phyloP scores from a whole-genome alignment of 2,888 invertebrate species.

The Erebia aethiops region DNA sequence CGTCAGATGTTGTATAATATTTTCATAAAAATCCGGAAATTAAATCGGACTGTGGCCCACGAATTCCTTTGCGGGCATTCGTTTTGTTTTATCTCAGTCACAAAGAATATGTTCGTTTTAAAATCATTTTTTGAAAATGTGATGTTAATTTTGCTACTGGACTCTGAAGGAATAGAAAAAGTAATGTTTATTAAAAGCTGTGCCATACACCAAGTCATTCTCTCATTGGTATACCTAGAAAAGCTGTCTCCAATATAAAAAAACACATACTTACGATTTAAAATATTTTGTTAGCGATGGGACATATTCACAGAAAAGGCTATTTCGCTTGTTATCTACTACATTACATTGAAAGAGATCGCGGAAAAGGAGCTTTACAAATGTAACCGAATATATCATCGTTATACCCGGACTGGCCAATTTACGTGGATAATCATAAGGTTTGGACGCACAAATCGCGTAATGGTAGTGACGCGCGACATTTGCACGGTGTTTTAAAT shows the following conservation, averaged over 20 bases:
- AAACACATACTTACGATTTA: neutral
- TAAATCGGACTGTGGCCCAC: slow-evolving; percentile 37
- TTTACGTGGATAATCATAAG: slow-evolving; percentile 49
- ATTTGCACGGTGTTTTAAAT: no score
- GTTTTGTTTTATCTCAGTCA: slow-evolving; percentile 27
- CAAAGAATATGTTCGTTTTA: no score
- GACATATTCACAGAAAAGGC: slow-evolving; percentile 11
- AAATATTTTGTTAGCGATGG: neutral
- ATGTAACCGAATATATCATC: slow-evolving; percentile 51
- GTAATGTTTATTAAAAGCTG: no score
- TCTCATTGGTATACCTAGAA: no score
- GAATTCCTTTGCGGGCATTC: slow-evolving; percentile 30
- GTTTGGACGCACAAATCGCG: neutral
- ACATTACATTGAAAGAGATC: slow-evolving; percentile 37
- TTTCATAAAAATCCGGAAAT: slow-evolving; percentile 44
- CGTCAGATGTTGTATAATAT: slow-evolving; percentile 43
- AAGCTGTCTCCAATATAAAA: no score
- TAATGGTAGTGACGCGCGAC: neutral
- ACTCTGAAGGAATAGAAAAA: no score
- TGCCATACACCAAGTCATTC: no score
- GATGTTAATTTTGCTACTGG: no score
- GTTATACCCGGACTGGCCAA: slow-evolving; percentile 52
- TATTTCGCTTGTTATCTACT: slow-evolving; percentile 17
- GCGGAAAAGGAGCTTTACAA: slow-evolving; percentile 45
- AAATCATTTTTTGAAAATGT: no score